Conservation (phyloP, 2,113 vertebrate genomes). For the Paedocypris sp. region DNA sequence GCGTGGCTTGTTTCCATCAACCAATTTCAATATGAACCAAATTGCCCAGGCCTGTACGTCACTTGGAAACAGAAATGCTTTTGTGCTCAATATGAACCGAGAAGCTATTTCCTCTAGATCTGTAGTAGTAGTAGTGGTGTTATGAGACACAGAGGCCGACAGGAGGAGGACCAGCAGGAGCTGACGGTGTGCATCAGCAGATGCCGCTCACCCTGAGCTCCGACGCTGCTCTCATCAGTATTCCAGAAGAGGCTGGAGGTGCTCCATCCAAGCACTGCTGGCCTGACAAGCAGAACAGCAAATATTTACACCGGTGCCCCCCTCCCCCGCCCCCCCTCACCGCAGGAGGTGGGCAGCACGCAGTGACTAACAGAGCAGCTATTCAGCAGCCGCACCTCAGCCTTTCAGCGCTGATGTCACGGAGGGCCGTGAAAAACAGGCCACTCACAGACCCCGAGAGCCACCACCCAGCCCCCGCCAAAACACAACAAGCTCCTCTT, state of each 20-base stretch:
- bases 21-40: no score
- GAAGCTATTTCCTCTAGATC: not conserved
- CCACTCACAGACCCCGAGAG: not conserved
- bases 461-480: conserved; percentile 10
- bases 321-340: conserved; percentile 15
- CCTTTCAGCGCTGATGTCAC: conserved; percentile 29
- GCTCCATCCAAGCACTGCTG: conserved; percentile 49
- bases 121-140: not conserved
- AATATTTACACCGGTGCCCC: conserved; percentile 61
- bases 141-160: not conserved
- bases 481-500: conserved; percentile 32
- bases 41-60: no score
- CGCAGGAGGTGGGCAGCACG: not conserved
- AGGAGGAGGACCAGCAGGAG: not conserved
- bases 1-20: no score
- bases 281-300: conserved; percentile 66
- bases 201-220: not conserved
- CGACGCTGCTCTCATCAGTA: conserved; percentile 51
- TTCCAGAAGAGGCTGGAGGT: conserved; percentile 52
- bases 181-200: conserved; percentile 6
- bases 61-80: not conserved
- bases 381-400: conserved; percentile 23
- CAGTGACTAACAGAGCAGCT: conserved; percentile 37
- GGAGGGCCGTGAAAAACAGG: conserved; percentile 27
- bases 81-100: not conserved